A percentile compares a stretch with the other conserved stretches of the same genome.
Conservation (phyloP, 2,888 invertebrate species). For the Polyommatus iphigenia region DNA sequence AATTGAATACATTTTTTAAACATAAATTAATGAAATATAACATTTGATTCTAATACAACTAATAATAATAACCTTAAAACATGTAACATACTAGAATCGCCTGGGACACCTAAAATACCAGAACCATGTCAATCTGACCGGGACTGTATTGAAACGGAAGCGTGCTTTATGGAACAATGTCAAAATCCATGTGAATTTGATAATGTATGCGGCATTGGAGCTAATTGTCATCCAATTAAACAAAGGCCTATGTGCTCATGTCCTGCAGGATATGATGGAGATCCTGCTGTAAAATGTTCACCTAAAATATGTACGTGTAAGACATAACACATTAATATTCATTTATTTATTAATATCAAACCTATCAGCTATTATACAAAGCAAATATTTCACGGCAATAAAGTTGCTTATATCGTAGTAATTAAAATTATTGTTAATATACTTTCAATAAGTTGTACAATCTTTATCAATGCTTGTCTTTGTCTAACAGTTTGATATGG, state of each 20-base stretch:
- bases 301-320: slow-evolving; percentile 92
- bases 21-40: slow-evolving; percentile 41
- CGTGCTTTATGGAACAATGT: slow-evolving; percentile 90
- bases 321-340: slow-evolving; percentile 56
- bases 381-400: background rate
- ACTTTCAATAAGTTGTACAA: no score
- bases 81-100: slow-evolving; percentile 83
- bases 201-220: slow-evolving; percentile 86
- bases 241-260: slow-evolving; percentile 92
- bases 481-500: background rate
- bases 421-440: background rate
- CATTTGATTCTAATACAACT: slow-evolving; percentile 49
- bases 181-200: slow-evolving; percentile 91
- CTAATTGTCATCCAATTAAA: slow-evolving; percentile 89
- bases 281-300: slow-evolving; percentile 90
- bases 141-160: slow-evolving; percentile 90
- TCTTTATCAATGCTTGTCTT: background rate
- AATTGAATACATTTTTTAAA: background rate
- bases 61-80: slow-evolving; percentile 51
- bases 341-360: slow-evolving; percentile 4
- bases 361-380: background rate
- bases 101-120: slow-evolving; percentile 85
- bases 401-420: background rate
- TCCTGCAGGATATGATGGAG: slow-evolving; percentile 89
- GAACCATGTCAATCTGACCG: slow-evolving; percentile 91